These are phyloP conservation scores for Drosophila pallidifrons DNA, from an alignment of 1,140 invertebrate genomes.

Conservation along the genomic window DNA sequence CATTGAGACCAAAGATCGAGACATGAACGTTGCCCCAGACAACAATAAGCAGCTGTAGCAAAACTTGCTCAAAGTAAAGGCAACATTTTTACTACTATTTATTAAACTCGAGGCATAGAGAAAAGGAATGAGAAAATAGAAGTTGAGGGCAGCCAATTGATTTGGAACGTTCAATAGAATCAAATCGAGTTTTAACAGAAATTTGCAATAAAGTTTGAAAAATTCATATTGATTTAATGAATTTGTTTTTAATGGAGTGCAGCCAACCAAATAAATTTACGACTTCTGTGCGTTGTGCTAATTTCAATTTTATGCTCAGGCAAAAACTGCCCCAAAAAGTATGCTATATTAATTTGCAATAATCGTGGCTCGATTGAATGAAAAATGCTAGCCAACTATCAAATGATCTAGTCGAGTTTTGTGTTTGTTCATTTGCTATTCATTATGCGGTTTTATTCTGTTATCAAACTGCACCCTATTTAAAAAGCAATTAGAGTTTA, in stretches of 20 bases:
- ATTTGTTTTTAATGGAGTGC: no score
- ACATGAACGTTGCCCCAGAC: slow-evolving; percentile 25
- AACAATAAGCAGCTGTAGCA: slow-evolving; percentile 17
- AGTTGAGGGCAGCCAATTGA: neutral
- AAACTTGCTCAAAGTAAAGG: slow-evolving; percentile 8
- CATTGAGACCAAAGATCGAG: slow-evolving; percentile 54
- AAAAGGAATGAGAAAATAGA: neutral
- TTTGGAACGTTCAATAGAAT: neutral
- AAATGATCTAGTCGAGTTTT: no score
- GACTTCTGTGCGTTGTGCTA: no score
- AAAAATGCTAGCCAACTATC: no score
- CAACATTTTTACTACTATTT: slow-evolving; percentile 7
- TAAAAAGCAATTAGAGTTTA: no score
- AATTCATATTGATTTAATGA: no score
- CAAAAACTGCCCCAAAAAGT: neutral
- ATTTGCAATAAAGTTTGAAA: no score
- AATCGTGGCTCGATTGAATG: neutral
- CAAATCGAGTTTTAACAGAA: no score
- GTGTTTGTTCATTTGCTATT: no score
- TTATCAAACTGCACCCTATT: no score
- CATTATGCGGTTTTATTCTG: no score
- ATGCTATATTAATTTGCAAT: neutral
- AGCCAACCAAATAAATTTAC: no score
- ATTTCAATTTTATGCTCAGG: neutral
- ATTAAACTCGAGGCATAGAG: neutral